Evolutionary conservation across 2,797 vertebrate species (phyloP).

Genomic region (Brotogeris chrysoptera): DNA sequence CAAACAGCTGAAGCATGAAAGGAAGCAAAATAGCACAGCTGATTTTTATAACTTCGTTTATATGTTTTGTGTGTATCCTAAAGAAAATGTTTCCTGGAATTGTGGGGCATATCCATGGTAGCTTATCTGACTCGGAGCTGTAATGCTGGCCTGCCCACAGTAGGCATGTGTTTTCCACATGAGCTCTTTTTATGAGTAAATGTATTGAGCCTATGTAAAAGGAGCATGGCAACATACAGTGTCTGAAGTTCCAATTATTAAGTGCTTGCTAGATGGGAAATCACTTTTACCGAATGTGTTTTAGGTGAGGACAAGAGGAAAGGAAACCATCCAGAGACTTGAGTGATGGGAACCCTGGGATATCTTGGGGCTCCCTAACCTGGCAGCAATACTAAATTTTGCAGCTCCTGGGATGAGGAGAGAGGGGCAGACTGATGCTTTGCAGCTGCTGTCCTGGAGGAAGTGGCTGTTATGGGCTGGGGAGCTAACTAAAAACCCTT

Average conservation of each 20-base stretch:
- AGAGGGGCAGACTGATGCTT: not conserved
- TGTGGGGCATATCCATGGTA: not conserved
- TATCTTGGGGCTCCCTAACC: not conserved
- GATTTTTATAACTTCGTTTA: conserved; percentile 57
- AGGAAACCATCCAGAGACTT: not conserved
- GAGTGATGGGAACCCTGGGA: not conserved
- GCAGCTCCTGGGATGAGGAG: not conserved
- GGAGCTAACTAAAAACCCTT: not conserved
- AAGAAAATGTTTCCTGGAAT: conserved; percentile 51
- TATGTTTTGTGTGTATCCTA: not conserved
- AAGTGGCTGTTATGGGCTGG: not conserved
- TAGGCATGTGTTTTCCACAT: conserved; percentile 50
- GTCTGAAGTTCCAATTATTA: conserved; percentile 5
- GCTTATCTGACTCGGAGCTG: not conserved
- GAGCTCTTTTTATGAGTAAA: conserved; percentile 30
- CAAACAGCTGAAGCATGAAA: conserved; percentile 30
- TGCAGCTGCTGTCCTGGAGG: not conserved
- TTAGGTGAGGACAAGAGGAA: conserved; percentile 4
- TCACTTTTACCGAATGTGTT: not conserved
- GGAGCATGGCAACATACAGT: not conserved
- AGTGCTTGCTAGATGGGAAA: not conserved
- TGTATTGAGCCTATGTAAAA: not conserved
- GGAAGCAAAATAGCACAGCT: conserved; percentile 33
- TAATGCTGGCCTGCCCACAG: not conserved
- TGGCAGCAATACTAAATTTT: not conserved